Evolutionary conservation across 1,140 invertebrate species (phyloP).

Genomic region (Temnothorax longispinosus): DNA sequence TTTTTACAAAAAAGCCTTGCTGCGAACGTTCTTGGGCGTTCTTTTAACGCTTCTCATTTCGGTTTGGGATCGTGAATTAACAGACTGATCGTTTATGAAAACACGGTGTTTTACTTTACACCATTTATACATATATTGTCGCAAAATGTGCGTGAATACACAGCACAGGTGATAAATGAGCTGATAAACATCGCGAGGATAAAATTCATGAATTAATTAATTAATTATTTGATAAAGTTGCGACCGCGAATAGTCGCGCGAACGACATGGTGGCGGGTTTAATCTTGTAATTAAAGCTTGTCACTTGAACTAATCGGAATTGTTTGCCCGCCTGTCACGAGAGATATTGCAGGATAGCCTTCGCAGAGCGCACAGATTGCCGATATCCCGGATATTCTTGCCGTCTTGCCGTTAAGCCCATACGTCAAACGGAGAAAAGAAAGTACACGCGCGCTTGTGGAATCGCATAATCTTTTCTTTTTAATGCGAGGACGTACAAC

Average conservation of each 20-base stretch:
- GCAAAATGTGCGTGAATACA: not conserved
- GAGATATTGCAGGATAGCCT: conserved; percentile 42
- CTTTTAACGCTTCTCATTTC: conserved; percentile 32
- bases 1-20: not conserved
- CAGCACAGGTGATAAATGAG: not conserved
- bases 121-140: not conserved
- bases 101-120: conserved; percentile 16
- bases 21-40: conserved; percentile 6
- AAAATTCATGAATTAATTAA: not conserved
- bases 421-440: conserved; percentile 62
- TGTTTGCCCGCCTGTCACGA: conserved; percentile 20
- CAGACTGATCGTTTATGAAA: not conserved
- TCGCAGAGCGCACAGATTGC: conserved; percentile 37
- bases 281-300: conserved; percentile 28
- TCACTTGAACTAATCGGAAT: not conserved
- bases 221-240: conserved; percentile 13
- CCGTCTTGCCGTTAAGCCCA: conserved; percentile 59
- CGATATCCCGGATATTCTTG: conserved; percentile 62
- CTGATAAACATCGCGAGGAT: not conserved
- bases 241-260: not conserved
- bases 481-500: conserved; percentile 48
- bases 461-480: conserved; percentile 53
- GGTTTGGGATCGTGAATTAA: conserved; percentile 45
- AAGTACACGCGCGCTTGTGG: conserved; percentile 47
- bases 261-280: conserved; percentile 20